Evolutionary conservation across 2,113 vertebrate species (phyloP), one percentile per base, ranked within the genome.

Genomic region (Myotis brandtii): DNA sequence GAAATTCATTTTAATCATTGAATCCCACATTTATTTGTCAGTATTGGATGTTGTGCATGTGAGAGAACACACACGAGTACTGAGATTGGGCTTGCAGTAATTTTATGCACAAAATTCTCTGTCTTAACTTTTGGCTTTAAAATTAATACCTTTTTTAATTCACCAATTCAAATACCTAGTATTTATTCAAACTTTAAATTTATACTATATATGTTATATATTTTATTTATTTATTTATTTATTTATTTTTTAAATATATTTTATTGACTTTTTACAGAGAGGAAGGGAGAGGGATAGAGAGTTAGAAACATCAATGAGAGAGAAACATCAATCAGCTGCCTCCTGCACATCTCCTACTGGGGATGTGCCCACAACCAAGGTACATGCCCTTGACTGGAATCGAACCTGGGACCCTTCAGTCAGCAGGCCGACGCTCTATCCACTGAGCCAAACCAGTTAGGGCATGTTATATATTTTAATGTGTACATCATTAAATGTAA

Each of bases 121-220:
- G 10, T 94, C 79, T 92, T 79, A 80, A 81, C 76, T 30, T 93
- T 91, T 73, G 37, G 23, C 34, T 79, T 72, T 64, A 75, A 91
- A 83, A 72, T 50, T 59, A 67, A 3, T 48, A 81, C 9, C 27
- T n/a, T n/a, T 62, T 66, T 84, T 54, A 9, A 77, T 56, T 81
- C 67, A 52, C 23, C 52, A 46, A 3, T 77, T 95, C 32, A 94
- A 43, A 30, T 21, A 79, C 12, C 34, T 70, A 34, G 5, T 70
- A 54, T 83, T 40, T 79, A 50, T 84, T 95, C 27, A 48, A 2
- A 6, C 21, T 50, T 70, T 86, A 69, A 54, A 40, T 46, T 73
- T 76, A n/a, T 62, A 30, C 1, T 81, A 25, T 17, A 27, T 56
- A 40, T 37, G 23, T 37, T 80, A 25, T 59, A 32, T 48, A 25